A percentile compares a stretch with the other conserved stretches of the same genome.
phyloP scores from a whole-genome alignment of 2,797 vertebrate species.

The Falco berigora region DNA sequence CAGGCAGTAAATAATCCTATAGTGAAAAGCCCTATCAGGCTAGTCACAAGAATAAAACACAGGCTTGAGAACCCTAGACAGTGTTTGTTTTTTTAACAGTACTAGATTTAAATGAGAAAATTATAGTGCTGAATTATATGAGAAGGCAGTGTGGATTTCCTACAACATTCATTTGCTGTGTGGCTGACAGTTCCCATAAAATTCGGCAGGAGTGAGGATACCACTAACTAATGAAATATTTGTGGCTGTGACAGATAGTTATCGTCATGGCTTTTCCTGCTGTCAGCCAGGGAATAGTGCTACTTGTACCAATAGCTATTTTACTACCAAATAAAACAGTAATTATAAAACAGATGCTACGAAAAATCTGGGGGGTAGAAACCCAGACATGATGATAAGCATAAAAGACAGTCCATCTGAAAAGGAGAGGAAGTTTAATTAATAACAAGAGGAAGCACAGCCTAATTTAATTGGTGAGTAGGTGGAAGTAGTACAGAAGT shows the following conservation, averaged over 20 bases:
- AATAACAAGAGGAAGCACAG: background rate
- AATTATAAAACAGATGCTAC: background rate
- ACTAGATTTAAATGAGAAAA: constrained; percentile 15
- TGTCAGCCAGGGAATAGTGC: background rate
- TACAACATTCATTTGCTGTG: background rate
- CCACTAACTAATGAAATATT: background rate
- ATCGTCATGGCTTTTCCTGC: no score
- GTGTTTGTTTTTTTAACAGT: background rate
- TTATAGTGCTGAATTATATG: background rate
- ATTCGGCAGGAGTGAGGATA: background rate
- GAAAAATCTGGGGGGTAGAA: background rate
- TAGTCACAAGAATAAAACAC: background rate
- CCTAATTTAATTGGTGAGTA: background rate
- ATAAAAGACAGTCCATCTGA: background rate
- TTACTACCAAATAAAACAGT: background rate
- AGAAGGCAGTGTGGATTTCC: background rate
- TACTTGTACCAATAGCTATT: background rate
- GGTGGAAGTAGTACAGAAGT: background rate
- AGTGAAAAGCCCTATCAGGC: background rate
- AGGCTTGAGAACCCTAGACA: background rate
- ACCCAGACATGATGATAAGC: background rate
- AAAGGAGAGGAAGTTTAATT: background rate
- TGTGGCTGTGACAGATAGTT: background rate
- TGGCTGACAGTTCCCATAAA: background rate
- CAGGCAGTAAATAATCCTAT: background rate